Evolutionary conservation across 2,113 vertebrate genomes (phyloP).

Genomic region (Lepus timidus): DNA sequence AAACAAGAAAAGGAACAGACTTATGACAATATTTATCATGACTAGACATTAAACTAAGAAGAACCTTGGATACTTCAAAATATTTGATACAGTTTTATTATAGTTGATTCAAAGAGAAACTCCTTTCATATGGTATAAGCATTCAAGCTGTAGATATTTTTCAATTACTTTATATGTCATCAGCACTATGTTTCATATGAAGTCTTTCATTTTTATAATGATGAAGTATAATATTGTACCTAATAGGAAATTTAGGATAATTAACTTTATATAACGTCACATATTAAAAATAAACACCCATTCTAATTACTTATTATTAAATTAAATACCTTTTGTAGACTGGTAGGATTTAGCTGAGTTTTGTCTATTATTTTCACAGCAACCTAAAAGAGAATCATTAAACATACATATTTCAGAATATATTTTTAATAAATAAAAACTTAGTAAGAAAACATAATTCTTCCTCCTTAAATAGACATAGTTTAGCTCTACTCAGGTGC

Average conservation of each 20-base stretch:
- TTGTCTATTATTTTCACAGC: constrained; percentile 99
- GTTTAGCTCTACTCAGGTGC: neutral
- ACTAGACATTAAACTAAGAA: neutral
- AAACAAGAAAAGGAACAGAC: neutral
- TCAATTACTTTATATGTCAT: neutral
- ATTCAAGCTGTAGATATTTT: neutral
- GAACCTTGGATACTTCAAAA: neutral
- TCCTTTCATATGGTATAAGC: neutral
- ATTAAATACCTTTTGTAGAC: constrained; percentile 96
- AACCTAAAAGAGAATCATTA: constrained; percentile 89
- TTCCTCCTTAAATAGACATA: neutral
- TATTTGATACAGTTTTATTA: neutral
- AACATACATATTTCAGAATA: constrained; percentile 21
- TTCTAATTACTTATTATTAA: constrained; percentile 63
- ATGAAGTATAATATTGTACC: neutral
- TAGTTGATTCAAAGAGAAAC: neutral
- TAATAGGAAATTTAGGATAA: neutral
- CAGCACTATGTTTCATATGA: neutral
- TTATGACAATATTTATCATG: neutral
- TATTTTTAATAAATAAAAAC: constrained; percentile 35
- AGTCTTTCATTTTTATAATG: neutral
- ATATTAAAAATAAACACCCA: constrained; percentile 19
- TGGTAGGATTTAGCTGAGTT: constrained; percentile 98
- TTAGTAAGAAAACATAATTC: constrained; percentile 4
- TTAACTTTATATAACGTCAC: constrained; percentile 18